phyloP scores from a whole-genome alignment of 2,797 vertebrate species.

The Nannoperca obscura region DNA sequence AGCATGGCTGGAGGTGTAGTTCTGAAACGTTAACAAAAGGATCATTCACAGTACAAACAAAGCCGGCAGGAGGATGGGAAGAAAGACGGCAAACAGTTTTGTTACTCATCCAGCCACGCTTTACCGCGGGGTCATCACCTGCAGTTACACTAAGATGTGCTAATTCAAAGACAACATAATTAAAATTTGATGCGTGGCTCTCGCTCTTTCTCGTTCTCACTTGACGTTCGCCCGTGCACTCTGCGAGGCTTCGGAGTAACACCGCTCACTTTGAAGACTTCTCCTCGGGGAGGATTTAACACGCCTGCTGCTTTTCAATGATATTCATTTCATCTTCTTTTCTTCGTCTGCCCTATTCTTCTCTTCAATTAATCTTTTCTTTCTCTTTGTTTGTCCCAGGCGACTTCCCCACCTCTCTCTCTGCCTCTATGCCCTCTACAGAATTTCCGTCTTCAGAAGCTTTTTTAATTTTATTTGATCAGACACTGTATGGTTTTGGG shows the following conservation, averaged over 20 bases:
- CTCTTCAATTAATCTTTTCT: slow-evolving; percentile 17
- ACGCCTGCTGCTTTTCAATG: slow-evolving; percentile 43
- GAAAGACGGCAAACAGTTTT: neutral
- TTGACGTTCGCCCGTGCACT: slow-evolving; percentile 1
- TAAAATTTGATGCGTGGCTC: slow-evolving; percentile 29
- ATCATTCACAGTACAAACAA: neutral
- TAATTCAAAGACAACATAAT: slow-evolving; percentile 44
- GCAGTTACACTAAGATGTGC: slow-evolving; percentile 5
- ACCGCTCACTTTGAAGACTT: slow-evolving; percentile 51
- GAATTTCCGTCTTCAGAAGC: neutral
- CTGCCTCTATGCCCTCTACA: neutral
- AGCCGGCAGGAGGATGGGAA: neutral
- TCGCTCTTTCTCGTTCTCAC: slow-evolving; percentile 5
- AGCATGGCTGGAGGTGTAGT: neutral
- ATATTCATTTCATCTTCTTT: slow-evolving; percentile 14
- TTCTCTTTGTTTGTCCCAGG: neutral
- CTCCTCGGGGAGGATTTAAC: slow-evolving; percentile 48
- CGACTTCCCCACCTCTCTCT: neutral
- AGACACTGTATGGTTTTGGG: neutral
- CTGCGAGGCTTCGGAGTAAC: slow-evolving; percentile 17
- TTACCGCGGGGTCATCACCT: slow-evolving; percentile 1
- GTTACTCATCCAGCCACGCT: neutral
- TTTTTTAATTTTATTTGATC: neutral
- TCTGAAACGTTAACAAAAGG: neutral
- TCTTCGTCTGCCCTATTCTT: slow-evolving; percentile 23